Conservation (phyloP, 1,140 invertebrate species). For the Brachionus rotundiformis region DNA sequence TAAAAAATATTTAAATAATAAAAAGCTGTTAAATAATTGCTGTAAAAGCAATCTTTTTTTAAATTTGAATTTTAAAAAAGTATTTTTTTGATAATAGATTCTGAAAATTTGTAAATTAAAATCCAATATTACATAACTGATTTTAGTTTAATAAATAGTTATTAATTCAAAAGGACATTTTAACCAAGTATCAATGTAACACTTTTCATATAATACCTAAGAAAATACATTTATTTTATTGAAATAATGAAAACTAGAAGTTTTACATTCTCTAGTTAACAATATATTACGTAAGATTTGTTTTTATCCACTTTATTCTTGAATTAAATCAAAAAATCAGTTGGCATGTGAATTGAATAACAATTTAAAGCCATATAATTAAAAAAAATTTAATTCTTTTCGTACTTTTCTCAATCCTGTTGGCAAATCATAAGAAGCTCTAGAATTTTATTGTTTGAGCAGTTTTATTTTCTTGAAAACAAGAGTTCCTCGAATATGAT, state of each 20-base stretch:
- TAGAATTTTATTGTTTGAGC: not conserved
- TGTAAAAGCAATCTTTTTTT: too few relatives aligned
- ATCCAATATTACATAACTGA: too few relatives aligned
- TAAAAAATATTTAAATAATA: too few relatives aligned
- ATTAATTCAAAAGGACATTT: too few relatives aligned
- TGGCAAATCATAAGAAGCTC: not conserved
- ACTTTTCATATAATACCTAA: too few relatives aligned
- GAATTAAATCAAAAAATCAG: not conserved
- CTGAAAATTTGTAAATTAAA: too few relatives aligned
- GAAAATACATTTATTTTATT: too few relatives aligned
- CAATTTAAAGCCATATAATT: not conserved
- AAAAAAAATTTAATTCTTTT: not conserved
- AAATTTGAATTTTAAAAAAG: too few relatives aligned
- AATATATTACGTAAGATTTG: slow-evolving; percentile 30
- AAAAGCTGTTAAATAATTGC: too few relatives aligned
- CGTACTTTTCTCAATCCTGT: not conserved
- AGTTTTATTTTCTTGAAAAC: not conserved
- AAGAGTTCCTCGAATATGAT: not conserved
- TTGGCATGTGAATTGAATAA: not conserved
- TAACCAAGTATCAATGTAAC: too few relatives aligned
- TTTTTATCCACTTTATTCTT: not conserved
- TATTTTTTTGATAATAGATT: too few relatives aligned
- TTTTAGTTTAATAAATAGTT: too few relatives aligned
- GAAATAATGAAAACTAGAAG: not conserved
- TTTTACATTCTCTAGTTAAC: not conserved